phyloP scores from a whole-genome alignment of 1,140 invertebrate species.

The Anagrus nilaparvatae region DNA sequence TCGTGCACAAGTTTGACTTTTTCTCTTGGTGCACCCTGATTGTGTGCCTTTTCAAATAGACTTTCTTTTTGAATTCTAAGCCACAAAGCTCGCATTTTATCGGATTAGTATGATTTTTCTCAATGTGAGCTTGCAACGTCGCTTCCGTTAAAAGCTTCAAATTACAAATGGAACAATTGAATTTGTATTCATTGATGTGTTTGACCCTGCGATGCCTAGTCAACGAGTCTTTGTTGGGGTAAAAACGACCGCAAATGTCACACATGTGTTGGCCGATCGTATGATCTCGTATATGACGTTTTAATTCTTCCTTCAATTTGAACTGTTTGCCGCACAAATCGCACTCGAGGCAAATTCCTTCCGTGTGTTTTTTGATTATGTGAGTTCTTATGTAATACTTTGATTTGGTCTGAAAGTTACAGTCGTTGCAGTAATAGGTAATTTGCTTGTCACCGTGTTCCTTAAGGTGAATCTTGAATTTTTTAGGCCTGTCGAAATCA shows the following conservation, averaged over 20 bases:
- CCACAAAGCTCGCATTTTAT: too few relatives aligned
- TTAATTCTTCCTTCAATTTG: constrained; percentile 36
- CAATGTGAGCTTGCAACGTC: constrained; percentile 40
- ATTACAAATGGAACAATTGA: constrained; percentile 35
- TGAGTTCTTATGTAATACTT: constrained; percentile 41
- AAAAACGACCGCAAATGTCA: constrained; percentile 56
- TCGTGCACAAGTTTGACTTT: constrained; percentile 53
- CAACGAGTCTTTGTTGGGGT: constrained; percentile 24
- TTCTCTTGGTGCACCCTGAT: constrained; percentile 38
- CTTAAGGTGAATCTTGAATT: too few relatives aligned
- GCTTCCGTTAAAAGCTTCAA: constrained; percentile 37
- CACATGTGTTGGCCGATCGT: constrained; percentile 38
- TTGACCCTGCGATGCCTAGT: constrained; percentile 25
- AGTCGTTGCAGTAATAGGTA: constrained; percentile 29
- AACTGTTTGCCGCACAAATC: constrained; percentile 52
- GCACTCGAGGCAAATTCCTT: constrained; percentile 50
- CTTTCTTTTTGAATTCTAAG: too few relatives aligned
- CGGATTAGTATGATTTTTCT: too few relatives aligned
- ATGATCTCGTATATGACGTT: constrained; percentile 39
- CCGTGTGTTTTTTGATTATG: constrained; percentile 44
- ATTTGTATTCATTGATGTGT: constrained; percentile 38
- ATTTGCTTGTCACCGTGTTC: too few relatives aligned
- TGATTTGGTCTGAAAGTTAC: constrained; percentile 35
- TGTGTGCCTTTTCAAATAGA: too few relatives aligned
- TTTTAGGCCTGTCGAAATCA: constrained; percentile 40